Conservation (phyloP, 35 echinoderm and acorn worm genomes). For the Stichopus chloronotus region DNA sequence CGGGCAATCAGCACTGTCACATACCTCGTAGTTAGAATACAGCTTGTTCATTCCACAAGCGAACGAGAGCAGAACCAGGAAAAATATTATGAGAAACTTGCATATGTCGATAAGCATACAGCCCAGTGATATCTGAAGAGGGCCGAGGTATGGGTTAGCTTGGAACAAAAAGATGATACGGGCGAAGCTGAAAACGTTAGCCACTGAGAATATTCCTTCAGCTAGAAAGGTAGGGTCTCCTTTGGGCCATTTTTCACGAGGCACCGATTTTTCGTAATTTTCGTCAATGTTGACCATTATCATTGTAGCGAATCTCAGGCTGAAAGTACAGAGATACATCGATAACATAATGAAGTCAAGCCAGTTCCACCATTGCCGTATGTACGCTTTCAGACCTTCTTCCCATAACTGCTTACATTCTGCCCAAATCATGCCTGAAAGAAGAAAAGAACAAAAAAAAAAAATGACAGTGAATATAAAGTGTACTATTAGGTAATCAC, state of each 20-base stretch:
- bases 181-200: constrained; percentile 97
- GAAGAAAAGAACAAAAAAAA: neutral
- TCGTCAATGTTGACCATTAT: constrained; percentile 34
- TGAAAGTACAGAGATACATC: constrained; percentile 83
- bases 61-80: constrained; percentile 89
- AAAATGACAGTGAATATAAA: neutral
- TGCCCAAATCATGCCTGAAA: constrained; percentile 93
- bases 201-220: constrained; percentile 89
- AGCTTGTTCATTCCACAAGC: constrained; percentile 91
- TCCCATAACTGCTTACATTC: constrained; percentile 99
- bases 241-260: constrained; percentile 58
- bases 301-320: constrained; percentile 68
- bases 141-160: constrained; percentile 93
- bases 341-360: constrained; percentile 94
- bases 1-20: neutral
- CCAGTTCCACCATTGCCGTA: constrained; percentile 99
- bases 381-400: constrained; percentile 94
- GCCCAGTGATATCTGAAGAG: constrained; percentile 92
- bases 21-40: constrained; percentile 65
- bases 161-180: constrained; percentile 98
- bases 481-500: too few relatives aligned
- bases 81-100: constrained; percentile 89
- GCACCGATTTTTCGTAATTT: neutral
- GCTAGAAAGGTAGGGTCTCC: constrained; percentile 85
- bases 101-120: constrained; percentile 96